A percentile compares a stretch with the other conserved stretches of the same genome.
Conservation (phyloP, 2,797 vertebrate species). For the Melanotaenia parkinsoni region DNA sequence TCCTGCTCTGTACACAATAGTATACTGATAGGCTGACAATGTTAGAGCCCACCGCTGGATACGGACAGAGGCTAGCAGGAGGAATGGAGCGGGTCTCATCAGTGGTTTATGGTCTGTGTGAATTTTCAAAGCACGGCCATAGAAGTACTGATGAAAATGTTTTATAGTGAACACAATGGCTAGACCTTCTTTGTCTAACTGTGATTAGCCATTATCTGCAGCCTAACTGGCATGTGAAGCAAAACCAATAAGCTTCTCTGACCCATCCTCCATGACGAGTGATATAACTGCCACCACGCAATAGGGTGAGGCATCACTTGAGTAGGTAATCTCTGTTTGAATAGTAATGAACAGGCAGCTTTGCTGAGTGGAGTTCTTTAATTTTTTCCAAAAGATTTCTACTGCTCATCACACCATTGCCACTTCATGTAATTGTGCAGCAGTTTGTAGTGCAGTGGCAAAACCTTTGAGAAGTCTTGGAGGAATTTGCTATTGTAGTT, state of each 20-base stretch:
- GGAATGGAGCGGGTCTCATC: neutral
- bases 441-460: neutral
- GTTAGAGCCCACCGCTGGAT: neutral
- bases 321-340: neutral
- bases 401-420: neutral
- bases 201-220: neutral
- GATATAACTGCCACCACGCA: neutral
- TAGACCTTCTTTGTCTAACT: neutral
- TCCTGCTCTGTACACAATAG: neutral
- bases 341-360: neutral
- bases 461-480: neutral
- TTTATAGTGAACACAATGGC: neutral
- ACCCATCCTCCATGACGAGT: neutral
- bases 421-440: neutral
- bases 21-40: neutral
- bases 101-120: neutral
- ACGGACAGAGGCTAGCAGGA: neutral
- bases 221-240: neutral
- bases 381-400: neutral
- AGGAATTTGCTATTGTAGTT: neutral
- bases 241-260: neutral
- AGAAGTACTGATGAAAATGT: neutral
- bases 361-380: neutral
- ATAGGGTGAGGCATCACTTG: neutral
- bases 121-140: neutral